A percentile compares a stretch with the other conserved stretches of the same genome.
Evolutionary conservation across 64 coral and sea anemone genomes (phyloP).

Genomic region (Actinia equina): DNA sequence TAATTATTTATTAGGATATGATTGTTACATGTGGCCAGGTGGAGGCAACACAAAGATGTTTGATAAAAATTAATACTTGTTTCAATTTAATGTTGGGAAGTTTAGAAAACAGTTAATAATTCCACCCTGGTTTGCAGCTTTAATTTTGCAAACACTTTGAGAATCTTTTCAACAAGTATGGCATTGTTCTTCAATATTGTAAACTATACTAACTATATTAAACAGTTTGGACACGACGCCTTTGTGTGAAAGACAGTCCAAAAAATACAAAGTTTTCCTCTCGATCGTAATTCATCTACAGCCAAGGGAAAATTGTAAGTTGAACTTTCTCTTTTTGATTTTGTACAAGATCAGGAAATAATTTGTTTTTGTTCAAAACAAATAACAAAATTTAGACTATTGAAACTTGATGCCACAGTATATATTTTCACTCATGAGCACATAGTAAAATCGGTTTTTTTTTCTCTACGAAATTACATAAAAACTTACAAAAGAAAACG

Average conservation of each 20-base stretch:
- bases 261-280: background rate
- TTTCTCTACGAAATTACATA: background rate
- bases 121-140: background rate
- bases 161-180: background rate
- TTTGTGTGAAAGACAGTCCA: background rate
- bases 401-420: slow-evolving; percentile 2
- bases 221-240: background rate
- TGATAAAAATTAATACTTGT: background rate
- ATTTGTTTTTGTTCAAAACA: background rate
- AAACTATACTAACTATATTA: background rate
- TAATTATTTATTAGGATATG: background rate
- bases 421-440: background rate
- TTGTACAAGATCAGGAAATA: background rate
- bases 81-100: background rate
- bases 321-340: background rate
- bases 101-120: background rate
- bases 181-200: background rate
- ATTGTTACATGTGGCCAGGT: background rate
- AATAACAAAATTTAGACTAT: background rate
- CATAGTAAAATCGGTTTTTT: background rate
- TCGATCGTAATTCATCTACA: background rate
- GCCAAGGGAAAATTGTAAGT: background rate
- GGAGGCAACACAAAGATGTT: background rate
- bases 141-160: background rate
- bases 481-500: background rate